Base-by-base conservation (phyloP, 23 tunicate species). In the Diplosoma virens region DNA sequence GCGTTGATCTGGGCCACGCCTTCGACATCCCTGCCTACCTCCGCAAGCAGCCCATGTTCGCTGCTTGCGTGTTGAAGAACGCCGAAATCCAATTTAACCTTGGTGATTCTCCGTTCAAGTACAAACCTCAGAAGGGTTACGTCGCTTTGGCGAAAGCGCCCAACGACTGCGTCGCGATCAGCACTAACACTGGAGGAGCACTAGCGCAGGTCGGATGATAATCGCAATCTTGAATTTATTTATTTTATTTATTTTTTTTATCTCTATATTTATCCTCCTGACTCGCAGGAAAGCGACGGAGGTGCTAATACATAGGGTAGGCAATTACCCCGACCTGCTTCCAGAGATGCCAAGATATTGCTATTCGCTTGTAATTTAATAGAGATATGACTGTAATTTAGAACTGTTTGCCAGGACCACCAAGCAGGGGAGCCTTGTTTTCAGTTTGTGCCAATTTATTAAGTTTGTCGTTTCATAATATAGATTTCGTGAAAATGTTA, bases 1-100 rank as follows among this genome's bases (percentile, higher is more conserved):
- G 98, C 22, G 32, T 3, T 5, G 79, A 82, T 53, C 67, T 94
- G 16, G 98, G 98, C n/a, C 89, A 86, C 73, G 98, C 98, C 1
- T 94, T 94, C 75, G 94, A 94, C 54, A 87, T 94, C 25, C 98
- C 98, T 5, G 93, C 67, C 0, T 59, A 78, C 66, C 14, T 78
- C 30, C 64, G 88, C 0, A 74, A 86, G 27, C 63, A 78, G 25
- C 71, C 94, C 1, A 78, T 94, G 67, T 94, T 77, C 66, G 94
- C 98, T 33, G 90, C 93, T 50, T 82, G 89, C 50, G 93, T 87
- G 52, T 58, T 94, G 35, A 94, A 94, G 56, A 87, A 94, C 37
- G 89, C 98, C 11, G 98, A 94, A 54, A 59, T 94, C 30, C 81
- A 72, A 41, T 75, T 87, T 29, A 94, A 94, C 45, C 82, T 81